Evolutionary conservation across 2,797 vertebrate species (phyloP).

Genomic region (Leucoraja ocellata): DNA sequence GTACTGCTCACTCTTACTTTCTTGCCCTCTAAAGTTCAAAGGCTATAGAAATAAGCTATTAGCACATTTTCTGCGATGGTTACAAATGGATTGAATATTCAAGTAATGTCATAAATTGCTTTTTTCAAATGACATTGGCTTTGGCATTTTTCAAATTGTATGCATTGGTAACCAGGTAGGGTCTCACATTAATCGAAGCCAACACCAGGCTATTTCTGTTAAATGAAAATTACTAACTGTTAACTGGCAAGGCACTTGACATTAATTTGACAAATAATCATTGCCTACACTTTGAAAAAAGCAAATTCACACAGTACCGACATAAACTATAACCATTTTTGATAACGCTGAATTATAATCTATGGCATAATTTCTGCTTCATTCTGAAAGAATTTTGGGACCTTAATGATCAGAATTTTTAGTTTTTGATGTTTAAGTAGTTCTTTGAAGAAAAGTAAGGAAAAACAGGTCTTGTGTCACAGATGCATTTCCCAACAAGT

Average conservation of each 20-base stretch:
- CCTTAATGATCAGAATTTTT: background rate
- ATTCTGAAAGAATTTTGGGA: background rate
- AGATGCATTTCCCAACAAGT: background rate
- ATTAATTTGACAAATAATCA: constrained; percentile 41
- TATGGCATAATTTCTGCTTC: background rate
- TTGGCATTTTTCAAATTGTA: constrained; percentile 61
- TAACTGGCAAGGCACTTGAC: constrained; percentile 45
- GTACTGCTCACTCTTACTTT: constrained; percentile 44
- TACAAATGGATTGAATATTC: constrained; percentile 50
- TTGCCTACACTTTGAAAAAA: constrained; percentile 9
- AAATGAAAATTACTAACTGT: constrained; percentile 48
- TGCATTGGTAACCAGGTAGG: constrained; percentile 53
- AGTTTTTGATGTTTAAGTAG: background rate
- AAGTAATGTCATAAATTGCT: constrained; percentile 47
- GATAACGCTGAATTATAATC: constrained; percentile 6
- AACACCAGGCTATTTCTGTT: constrained; percentile 41
- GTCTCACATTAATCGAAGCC: constrained; percentile 47
- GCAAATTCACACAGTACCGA: background rate
- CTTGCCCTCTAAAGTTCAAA: constrained; percentile 47
- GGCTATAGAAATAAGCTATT: constrained; percentile 54
- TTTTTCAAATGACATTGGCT: constrained; percentile 53
- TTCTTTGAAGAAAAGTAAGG: background rate
- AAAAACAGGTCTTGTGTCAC: background rate
- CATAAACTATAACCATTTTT: constrained; percentile 6
- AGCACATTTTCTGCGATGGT: constrained; percentile 43